These are phyloP conservation scores for Sebastes ruberrimus DNA, from an alignment of 2,797 vertebrate species.

Conservation along the genomic window DNA sequence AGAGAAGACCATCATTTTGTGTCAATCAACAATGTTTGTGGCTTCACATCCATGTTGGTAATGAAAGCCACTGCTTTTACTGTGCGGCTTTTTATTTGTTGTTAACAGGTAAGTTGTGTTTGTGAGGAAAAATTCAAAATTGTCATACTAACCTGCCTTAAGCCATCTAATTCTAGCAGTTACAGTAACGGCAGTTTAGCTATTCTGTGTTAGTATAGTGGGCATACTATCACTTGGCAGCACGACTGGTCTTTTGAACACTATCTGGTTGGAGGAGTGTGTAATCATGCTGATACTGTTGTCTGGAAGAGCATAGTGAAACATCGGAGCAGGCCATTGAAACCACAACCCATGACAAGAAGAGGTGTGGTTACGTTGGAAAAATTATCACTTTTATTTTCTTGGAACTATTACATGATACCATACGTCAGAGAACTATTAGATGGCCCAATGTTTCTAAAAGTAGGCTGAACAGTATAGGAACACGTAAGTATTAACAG, in stretches of 20 bases:
- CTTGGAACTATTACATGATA: background rate
- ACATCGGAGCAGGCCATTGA: background rate
- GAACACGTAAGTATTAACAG: background rate
- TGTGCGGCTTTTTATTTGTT: constrained; percentile 1
- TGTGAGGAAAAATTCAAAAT: background rate
- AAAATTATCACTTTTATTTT: background rate
- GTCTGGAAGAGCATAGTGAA: constrained; percentile 4
- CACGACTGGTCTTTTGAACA: constrained; percentile 27
- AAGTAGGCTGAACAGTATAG: background rate
- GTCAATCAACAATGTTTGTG: background rate
- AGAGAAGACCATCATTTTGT: background rate
- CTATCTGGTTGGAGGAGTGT: constrained; percentile 61
- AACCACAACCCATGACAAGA: background rate
- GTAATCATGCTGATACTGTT: constrained; percentile 51
- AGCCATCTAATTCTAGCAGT: background rate
- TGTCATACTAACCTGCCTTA: constrained; percentile 4
- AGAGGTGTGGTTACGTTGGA: background rate
- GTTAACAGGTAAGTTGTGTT: constrained; percentile 30
- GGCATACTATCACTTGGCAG: constrained; percentile 57
- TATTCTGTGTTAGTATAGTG: background rate
- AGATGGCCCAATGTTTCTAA: background rate
- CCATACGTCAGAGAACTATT: background rate
- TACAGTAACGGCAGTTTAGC: background rate
- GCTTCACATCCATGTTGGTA: background rate
- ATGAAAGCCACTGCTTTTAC: background rate